A percentile compares a stretch with the other conserved stretches of the same genome.
These are phyloP conservation scores for Anabas testudineus DNA, from an alignment of 2,797 vertebrate species.

Conservation along the genomic window DNA sequence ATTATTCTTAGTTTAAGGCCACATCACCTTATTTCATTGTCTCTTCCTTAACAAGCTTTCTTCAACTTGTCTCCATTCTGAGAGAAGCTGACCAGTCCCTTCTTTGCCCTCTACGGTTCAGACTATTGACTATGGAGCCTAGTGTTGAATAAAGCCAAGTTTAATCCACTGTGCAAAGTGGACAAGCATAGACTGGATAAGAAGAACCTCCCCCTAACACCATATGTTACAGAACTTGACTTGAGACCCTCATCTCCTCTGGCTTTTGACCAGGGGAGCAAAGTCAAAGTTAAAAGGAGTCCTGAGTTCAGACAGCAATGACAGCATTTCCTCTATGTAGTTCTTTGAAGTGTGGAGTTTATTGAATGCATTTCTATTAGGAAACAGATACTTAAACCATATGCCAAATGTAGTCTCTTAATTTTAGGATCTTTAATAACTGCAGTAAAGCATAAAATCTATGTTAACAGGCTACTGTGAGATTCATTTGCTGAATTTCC, in stretches of 20 bases:
- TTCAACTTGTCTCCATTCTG: constrained; percentile 33
- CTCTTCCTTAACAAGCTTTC: constrained; percentile 53
- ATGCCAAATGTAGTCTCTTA: constrained; percentile 6
- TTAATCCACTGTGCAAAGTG: constrained; percentile 30
- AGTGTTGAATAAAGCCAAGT: constrained; percentile 37
- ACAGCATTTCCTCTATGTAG: constrained; percentile 49
- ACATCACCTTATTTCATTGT: constrained; percentile 36
- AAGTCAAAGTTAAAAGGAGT: constrained; percentile 56
- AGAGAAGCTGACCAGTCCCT: constrained; percentile 47
- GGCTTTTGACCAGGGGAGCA: constrained; percentile 40
- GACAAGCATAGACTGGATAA: constrained; percentile 24
- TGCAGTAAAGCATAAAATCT: constrained; percentile 41
- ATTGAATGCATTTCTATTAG: background rate
- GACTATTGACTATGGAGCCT: constrained; percentile 15
- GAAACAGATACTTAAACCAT: constrained; percentile 10
- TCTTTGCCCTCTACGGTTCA: constrained; percentile 49
- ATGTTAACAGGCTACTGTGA: constrained; percentile 29
- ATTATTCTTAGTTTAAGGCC: constrained; percentile 50
- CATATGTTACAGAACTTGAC: constrained; percentile 43
- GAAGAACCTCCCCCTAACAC: constrained; percentile 11
- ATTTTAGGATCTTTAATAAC: constrained; percentile 49
- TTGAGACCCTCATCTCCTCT: constrained; percentile 41
- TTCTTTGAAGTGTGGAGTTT: constrained; percentile 40
- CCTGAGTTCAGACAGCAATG: constrained; percentile 28
- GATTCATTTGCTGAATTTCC: constrained; percentile 27